Percentiles rank a stretch among this genome's conserved stretches.
These are phyloP conservation scores for Sacculina carcini DNA, from an alignment of 2,888 invertebrate genomes.

Conservation along the genomic window DNA sequence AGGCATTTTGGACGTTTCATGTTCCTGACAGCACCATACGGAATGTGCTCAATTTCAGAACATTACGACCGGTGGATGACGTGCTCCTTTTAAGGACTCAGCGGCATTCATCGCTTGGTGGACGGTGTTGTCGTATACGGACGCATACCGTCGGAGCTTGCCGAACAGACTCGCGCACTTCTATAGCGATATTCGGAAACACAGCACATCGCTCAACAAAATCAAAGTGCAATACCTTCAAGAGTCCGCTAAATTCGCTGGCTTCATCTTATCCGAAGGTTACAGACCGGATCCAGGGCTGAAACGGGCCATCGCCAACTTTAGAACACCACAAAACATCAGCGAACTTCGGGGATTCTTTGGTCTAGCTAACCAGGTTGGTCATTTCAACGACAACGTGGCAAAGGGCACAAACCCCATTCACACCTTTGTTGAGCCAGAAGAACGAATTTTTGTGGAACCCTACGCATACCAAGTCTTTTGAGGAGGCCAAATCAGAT, in stretches of 20 bases:
- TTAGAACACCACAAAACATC: neutral
- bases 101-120: neutral
- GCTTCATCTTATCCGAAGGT: neutral
- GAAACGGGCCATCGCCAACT: neutral
- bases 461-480: neutral
- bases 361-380: neutral
- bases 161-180: neutral
- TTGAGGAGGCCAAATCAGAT: neutral
- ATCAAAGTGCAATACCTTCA: neutral
- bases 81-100: neutral
- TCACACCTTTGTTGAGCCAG: neutral
- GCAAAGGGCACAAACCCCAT: neutral
- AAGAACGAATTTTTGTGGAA: neutral
- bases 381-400: neutral
- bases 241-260: neutral
- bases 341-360: neutral
- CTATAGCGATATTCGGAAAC: neutral
- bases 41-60: neutral
- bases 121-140: neutral
- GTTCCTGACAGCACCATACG: constrained; percentile 1
- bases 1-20: constrained; percentile 7
- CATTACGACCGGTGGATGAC: neutral
- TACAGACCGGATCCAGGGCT: neutral
- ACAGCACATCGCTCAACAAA: neutral
- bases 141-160: neutral